phyloP scores from a whole-genome alignment of 2,797 vertebrate species.

The Spinus pinus region DNA sequence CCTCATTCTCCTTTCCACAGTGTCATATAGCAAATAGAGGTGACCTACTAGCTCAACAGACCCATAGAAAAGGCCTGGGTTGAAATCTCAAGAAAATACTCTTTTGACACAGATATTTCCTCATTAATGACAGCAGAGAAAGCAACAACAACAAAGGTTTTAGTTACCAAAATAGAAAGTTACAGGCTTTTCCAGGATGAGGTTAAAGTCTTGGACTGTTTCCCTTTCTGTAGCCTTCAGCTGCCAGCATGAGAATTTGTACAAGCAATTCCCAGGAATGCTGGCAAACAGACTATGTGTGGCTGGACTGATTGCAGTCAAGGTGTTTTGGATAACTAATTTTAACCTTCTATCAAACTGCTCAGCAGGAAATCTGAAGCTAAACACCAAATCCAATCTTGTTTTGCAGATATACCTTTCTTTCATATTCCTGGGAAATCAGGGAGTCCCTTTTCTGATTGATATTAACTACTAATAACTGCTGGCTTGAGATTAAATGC shows the following conservation, averaged over 20 bases:
- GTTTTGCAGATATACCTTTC: not conserved
- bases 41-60: not conserved
- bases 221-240: not conserved
- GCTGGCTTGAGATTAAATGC: not conserved
- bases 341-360: not conserved
- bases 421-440: not conserved
- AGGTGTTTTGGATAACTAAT: not conserved
- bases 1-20: not conserved
- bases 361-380: not conserved
- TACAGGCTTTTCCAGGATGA: not conserved
- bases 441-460: not conserved
- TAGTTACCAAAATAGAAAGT: not conserved
- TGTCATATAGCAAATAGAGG: not conserved
- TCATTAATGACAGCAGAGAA: not conserved
- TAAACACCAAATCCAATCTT: not conserved
- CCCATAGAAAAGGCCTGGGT: not conserved
- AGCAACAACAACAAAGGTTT: not conserved
- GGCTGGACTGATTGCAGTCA: not conserved
- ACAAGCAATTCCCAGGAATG: not conserved
- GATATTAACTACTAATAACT: not conserved
- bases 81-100: not conserved
- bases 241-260: not conserved
- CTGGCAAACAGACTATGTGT: fast-evolving
- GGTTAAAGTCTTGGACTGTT: not conserved
- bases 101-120: not conserved